Evolutionary conservation across 2,113 vertebrate genomes (phyloP), one percentile per base, ranked within the genome.

Genomic region (Pseudorasbora parva): DNA sequence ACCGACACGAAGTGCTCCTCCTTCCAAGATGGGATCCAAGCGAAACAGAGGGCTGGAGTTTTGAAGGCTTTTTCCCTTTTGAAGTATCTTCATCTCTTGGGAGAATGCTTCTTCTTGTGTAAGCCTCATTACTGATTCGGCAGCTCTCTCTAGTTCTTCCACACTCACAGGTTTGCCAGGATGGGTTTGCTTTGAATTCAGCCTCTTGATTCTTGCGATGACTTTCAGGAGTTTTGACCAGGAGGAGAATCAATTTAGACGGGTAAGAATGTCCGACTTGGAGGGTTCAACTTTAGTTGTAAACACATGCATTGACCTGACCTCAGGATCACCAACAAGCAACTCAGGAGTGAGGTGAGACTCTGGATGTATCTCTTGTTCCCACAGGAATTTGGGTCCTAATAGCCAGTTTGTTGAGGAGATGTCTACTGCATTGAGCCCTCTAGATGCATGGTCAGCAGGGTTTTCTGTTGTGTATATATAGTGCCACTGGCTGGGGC

Each of bases 381-480:
- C 60, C 47, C 80, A 82, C 21, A 86, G n/a, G 27, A 81, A 85
- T 14, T 49, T 78, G 3, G 81, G 74, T 43, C 81, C 85, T 43
- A 11, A 23, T 0, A 83, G 41, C 81, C 85, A 49, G 78, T 9
- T 62, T 76, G 51, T 60, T 49, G 81, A 51, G 9, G 41, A 41
- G 7, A 84, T 57, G 21, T 84, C 54, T 78, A 54, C 51, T 54
- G 17, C 51, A 19, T 54, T 54, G 51, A 54, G 51, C 19, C 51
- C 51, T 14, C 51, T 54, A 5, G 51, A 19, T 3, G 51, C 51
- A 54, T 54, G 15, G 51, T 54, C 51, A 19, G 51, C 51, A 49
- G 51, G 51, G 17, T 54, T 54, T 54, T 54, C 51, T 54, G 14
- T 54, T 54, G 51, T 54, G 51, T 54, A 69, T 33, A 84, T n/a